These are phyloP conservation scores for Carpatolechia fugitivella DNA, from an alignment of 2,888 invertebrate genomes.

Conservation along the genomic window DNA sequence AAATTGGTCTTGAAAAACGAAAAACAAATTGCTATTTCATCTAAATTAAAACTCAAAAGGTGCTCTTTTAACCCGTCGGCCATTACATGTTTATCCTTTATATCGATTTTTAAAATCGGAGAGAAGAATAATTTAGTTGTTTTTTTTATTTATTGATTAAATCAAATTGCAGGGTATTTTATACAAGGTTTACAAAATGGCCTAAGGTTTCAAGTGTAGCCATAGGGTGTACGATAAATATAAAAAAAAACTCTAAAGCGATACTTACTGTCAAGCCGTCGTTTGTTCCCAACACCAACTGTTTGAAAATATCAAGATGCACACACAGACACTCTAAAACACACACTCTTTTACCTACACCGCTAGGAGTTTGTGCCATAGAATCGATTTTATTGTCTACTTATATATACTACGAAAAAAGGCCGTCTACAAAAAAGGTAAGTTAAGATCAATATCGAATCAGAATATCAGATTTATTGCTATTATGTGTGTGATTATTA, in stretches of 20 bases:
- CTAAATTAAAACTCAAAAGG: not conserved
- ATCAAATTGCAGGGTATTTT: too few species aligned
- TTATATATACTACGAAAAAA: not conserved
- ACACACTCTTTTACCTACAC: slow-evolving; percentile 49
- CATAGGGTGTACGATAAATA: slow-evolving; percentile 28
- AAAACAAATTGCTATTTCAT: not conserved
- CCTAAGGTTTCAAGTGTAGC: slow-evolving; percentile 28
- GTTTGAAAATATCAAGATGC: slow-evolving; percentile 42
- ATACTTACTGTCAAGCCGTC: slow-evolving; percentile 64
- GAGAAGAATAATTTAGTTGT: too few species aligned
- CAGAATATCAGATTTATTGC: too few species aligned
- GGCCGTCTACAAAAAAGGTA: too few species aligned
- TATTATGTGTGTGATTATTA: too few species aligned
- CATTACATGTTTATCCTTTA: too few species aligned
- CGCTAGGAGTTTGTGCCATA: slow-evolving; percentile 47
- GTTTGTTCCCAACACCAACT: slow-evolving; percentile 75
- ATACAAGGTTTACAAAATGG: not conserved
- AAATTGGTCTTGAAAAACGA: not conserved
- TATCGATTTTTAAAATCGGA: too few species aligned
- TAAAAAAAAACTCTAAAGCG: slow-evolving; percentile 39
- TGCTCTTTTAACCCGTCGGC: too few species aligned
- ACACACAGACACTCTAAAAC: slow-evolving; percentile 25
- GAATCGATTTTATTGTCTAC: not conserved
- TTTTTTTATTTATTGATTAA: too few species aligned
- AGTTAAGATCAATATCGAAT: too few species aligned